Evolutionary conservation across 2,888 invertebrate species (phyloP), one percentile per base, ranked within the genome.

Genomic region (Euproctis similis): DNA sequence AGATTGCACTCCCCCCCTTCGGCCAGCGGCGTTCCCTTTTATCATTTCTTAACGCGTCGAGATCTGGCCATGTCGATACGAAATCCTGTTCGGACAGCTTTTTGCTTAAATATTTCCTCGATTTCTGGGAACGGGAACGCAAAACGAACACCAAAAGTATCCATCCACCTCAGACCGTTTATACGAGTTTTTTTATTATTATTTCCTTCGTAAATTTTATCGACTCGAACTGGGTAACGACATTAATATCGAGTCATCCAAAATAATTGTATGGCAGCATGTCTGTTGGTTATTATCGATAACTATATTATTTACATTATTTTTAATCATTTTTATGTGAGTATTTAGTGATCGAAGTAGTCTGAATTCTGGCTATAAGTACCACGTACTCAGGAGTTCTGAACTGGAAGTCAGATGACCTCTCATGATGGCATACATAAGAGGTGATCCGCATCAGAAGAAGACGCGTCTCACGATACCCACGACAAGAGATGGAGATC

Each of bases 121-220:
- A 69, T 71, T 82, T 81, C 81, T 73, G 69, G 76, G 81, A 82
- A 82, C 76, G 63, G n/a, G 52, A 54, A 51, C 57, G 64, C 67
- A 72, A 76, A 77, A 80, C 75, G 70, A 75, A n/a, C n/a, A n/a
- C 65, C 57, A 66, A 69, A 59, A 67, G 69, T 69, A 58, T 75
- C 78, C 76, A 66, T n/a, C n/a, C n/a, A n/a, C n/a, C n/a, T 70
- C 72, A 74, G 80, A 67, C 4, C 68, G 63, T 67, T 74, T 68
- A 76, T 80, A 77, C 82, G 63, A 80, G 82, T 82, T 82, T 77
- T 72, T 70, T 72, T 70, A n/a, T n/a, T n/a, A n/a, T n/a, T n/a
- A n/a, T n/a, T n/a, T n/a, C n/a, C n/a, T n/a, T n/a, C n/a, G 66
- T 78, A 73, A 73, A 80, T 80, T 77, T 81, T 77, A 78, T 73